Conservation (phyloP, 2,113 vertebrate species). For the Anolis sagrei region DNA sequence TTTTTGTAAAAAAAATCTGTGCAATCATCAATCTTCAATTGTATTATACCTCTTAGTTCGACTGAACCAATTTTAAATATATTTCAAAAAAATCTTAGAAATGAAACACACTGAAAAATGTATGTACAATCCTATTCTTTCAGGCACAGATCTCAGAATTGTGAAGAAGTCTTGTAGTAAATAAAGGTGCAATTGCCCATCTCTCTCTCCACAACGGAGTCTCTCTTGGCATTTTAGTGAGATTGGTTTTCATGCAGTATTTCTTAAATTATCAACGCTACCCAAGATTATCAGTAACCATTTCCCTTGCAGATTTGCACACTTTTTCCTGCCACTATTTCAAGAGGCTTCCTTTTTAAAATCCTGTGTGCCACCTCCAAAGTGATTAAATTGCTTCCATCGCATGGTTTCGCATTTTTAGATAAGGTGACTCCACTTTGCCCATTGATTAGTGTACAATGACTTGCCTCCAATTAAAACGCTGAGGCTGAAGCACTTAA, state of each 20-base stretch:
- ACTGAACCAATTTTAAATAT: constrained; percentile 64
- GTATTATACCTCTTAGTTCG: constrained; percentile 30
- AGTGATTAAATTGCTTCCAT: constrained; percentile 39
- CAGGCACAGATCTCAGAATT: constrained; percentile 71
- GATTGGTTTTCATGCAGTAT: constrained; percentile 61
- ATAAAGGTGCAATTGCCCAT: constrained; percentile 59
- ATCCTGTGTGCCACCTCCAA: constrained; percentile 43
- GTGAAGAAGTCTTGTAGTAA: constrained; percentile 60
- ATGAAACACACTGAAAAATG: constrained; percentile 63
- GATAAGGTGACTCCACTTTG: constrained; percentile 37
- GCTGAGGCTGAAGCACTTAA: constrained; percentile 71
- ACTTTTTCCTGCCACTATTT: constrained; percentile 23
- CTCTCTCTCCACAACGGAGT: constrained; percentile 35
- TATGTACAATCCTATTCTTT: constrained; percentile 64
- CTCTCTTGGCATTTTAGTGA: constrained; percentile 56
- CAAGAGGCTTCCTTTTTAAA: constrained; percentile 9
- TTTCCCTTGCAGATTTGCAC: constrained; percentile 47
- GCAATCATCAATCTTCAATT: constrained; percentile 36
- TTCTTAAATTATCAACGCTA: constrained; percentile 61
- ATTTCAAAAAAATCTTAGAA: constrained; percentile 62
- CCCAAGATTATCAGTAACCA: constrained; percentile 40
- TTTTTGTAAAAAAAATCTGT: constrained; percentile 41
- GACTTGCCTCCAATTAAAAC: constrained; percentile 60
- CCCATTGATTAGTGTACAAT: constrained; percentile 54
- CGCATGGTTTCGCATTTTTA: constrained; percentile 7